Base-by-base conservation (phyloP, 1,140 invertebrate genomes). In the Saccostrea cuccullata region DNA sequence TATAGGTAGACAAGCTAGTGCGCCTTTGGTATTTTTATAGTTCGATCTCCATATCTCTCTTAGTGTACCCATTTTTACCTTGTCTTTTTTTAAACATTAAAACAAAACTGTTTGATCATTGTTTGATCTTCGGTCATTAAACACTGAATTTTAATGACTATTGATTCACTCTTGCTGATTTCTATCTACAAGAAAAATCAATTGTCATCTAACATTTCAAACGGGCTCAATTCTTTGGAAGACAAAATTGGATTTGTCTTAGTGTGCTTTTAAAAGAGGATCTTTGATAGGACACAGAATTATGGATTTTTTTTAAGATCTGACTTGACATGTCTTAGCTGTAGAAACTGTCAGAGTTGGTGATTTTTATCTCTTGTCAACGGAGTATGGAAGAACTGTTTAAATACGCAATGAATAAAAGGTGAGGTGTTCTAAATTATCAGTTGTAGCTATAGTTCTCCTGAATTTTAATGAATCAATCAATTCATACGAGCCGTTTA, bases 311-410 rank as follows among this genome's bases (percentile, higher is more conserved):
- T 30, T 6, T 26, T 36, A 26, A 77, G 70, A 77, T 77, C 70
- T 77, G 70, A 77, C 26, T 26, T 77, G 70, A 77, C 70, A 77
- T 77, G 70, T 77, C 70, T 77, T 77, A 30, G 26, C 70, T 17
- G 70, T 77, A 77, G 70, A 77, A 77, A 77, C 70, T 77, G 70
- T 77, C 70, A 77, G 70, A 77, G 70, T 77, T 30, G 30, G 70
- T 77, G 70, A 77, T 77, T 77, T 77, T 77, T 77, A 77, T 77
- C 70, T 77, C 70, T 77, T 77, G 70, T 77, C 70, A 77, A 11
- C 70, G 26, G 70, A 77, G 70, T 77, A 77, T 77, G 70, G 70
- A 77, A 77, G 70, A 77, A 77, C 70, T 77, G 26, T 77, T 77
- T 77, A 77, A 77, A 77, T 77, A 77, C 70, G 70, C 70, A 26